Percentiles rank a stretch among this genome's conserved stretches.
phyloP scores from a whole-genome alignment of 2,888 invertebrate genomes.

The Crematogaster levior region DNA sequence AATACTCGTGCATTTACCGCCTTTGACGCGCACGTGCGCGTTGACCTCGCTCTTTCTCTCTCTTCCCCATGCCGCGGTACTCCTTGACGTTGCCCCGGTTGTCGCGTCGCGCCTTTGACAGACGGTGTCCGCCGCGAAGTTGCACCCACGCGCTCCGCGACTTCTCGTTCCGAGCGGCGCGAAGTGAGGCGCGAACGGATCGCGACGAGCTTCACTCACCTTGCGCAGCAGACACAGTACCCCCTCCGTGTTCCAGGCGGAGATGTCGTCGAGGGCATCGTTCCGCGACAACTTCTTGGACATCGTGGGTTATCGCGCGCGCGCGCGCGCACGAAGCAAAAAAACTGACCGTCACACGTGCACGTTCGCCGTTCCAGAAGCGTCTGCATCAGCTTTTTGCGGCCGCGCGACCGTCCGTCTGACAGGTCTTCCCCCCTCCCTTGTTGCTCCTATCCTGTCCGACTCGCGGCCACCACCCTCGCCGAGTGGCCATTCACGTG shows the following conservation, averaged over 20 bases:
- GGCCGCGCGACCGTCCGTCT: slow-evolving; percentile 74
- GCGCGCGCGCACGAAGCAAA: slow-evolving; percentile 54
- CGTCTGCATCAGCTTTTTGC: slow-evolving; percentile 79
- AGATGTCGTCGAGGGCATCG: slow-evolving; percentile 80
- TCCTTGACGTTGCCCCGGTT: neutral
- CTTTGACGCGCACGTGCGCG: slow-evolving; percentile 26
- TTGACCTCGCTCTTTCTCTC: neutral
- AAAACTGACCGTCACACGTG: slow-evolving; percentile 61
- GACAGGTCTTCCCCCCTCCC: slow-evolving; percentile 66
- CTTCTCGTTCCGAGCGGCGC: neutral
- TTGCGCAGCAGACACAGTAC: slow-evolving; percentile 80
- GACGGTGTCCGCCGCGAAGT: neutral
- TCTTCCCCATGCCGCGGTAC: neutral
- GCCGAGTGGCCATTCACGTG: slow-evolving; percentile 27
- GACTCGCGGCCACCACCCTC: slow-evolving; percentile 27
- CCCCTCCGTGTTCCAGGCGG: slow-evolving; percentile 79
- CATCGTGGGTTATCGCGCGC: slow-evolving; percentile 72
- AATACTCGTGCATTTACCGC: slow-evolving; percentile 30
- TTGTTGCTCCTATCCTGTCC: neutral
- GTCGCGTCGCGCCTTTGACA: slow-evolving; percentile 13
- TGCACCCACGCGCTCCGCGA: neutral
- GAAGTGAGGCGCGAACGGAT: neutral
- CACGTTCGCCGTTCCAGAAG: slow-evolving; percentile 76
- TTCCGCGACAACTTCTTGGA: slow-evolving; percentile 77
- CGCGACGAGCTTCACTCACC: slow-evolving; percentile 75